Conservation (phyloP, 2,113 vertebrate genomes). For the Alligator sinensis region DNA sequence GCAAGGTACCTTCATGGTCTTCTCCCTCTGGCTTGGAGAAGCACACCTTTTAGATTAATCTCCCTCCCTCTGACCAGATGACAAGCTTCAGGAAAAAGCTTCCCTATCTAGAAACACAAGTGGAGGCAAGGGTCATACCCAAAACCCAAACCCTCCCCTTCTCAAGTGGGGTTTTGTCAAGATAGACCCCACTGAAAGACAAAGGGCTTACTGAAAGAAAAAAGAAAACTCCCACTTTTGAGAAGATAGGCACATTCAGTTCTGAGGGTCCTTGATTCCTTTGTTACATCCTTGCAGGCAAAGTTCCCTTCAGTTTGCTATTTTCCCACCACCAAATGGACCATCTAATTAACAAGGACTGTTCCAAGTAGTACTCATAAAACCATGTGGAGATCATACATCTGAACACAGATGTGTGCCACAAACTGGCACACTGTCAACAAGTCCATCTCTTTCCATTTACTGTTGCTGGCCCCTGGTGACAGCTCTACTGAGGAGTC, state of each 20-base stretch:
- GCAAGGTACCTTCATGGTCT: background rate
- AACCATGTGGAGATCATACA: background rate
- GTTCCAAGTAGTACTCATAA: background rate
- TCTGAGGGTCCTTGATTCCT: background rate
- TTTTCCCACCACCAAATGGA: background rate
- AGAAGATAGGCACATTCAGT: background rate
- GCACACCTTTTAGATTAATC: background rate
- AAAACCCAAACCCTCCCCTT: background rate
- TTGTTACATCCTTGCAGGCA: background rate
- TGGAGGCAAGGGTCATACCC: background rate
- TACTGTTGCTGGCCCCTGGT: background rate
- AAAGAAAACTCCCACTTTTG: background rate
- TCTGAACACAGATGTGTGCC: background rate
- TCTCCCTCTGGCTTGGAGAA: fast-evolving
- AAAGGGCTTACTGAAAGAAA: background rate
- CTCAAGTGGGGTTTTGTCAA: background rate
- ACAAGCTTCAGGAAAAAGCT: background rate
- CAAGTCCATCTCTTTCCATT: background rate
- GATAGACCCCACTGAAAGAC: background rate
- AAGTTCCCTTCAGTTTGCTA: background rate
- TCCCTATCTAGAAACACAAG: background rate
- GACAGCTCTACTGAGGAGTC: background rate
- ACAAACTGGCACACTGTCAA: background rate
- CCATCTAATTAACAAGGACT: background rate
- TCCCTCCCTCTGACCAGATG: background rate